Evolutionary conservation across 2,797 vertebrate species (phyloP).

Genomic region (Gymnothorax javanicus): DNA sequence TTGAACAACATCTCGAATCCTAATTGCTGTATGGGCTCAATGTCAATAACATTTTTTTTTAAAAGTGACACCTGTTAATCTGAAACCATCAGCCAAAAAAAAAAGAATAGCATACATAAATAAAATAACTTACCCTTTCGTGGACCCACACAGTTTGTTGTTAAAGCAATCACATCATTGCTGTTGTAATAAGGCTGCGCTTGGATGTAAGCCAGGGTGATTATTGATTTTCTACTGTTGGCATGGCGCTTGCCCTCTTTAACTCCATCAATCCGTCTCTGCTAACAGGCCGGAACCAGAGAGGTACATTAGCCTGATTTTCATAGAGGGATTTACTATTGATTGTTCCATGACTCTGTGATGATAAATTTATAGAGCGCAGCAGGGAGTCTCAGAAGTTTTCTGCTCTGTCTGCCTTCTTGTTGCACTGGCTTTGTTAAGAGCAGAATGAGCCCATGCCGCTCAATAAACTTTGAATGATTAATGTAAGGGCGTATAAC

Average conservation of each 20-base stretch:
- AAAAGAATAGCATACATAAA: slow-evolving; percentile 11
- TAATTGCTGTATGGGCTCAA: not conserved
- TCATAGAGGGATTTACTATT: slow-evolving; percentile 61
- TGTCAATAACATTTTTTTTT: not conserved
- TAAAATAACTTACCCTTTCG: slow-evolving; percentile 11
- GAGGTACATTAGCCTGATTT: slow-evolving; percentile 49
- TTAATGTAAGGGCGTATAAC: not conserved
- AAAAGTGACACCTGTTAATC: not conserved
- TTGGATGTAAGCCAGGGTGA: slow-evolving; percentile 66
- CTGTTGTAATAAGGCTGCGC: slow-evolving; percentile 30
- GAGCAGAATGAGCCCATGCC: slow-evolving; percentile 40
- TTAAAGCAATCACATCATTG: slow-evolving; percentile 17
- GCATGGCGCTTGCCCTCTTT: slow-evolving; percentile 54
- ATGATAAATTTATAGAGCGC: slow-evolving; percentile 76
- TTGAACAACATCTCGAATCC: not conserved
- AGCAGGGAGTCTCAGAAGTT: slow-evolving; percentile 57
- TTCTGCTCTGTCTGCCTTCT: slow-evolving; percentile 48
- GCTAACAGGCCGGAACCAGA: slow-evolving; percentile 39
- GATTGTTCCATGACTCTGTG: slow-evolving; percentile 65
- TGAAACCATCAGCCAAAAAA: not conserved
- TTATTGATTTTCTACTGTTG: slow-evolving; percentile 62
- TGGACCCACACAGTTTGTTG: slow-evolving; percentile 11
- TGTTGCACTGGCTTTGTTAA: slow-evolving; percentile 43
- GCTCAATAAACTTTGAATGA: slow-evolving; percentile 36
- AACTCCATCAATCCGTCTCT: slow-evolving; percentile 50